Conservation (phyloP, 2,888 invertebrate genomes). For the Thera obeliscata region DNA sequence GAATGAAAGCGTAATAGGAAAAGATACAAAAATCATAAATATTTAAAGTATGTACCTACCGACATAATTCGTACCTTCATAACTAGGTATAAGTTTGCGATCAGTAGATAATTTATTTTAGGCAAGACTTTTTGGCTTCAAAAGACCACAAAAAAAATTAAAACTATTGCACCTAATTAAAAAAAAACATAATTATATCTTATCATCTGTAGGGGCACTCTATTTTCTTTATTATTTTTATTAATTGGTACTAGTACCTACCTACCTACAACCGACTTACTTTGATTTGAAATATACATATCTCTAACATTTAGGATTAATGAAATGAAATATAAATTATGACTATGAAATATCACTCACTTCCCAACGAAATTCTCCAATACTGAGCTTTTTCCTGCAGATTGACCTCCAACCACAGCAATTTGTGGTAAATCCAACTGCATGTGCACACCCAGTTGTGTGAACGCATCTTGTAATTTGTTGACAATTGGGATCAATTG, state of each 20-base stretch:
- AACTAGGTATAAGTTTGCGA: too few relatives aligned
- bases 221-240: not conserved
- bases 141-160: too few relatives aligned
- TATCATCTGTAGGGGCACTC: not conserved
- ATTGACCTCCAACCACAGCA: constrained; percentile 99
- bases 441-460: constrained; percentile 98
- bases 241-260: too few relatives aligned
- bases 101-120: not conserved
- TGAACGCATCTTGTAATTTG: constrained; percentile 99
- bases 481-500: constrained; percentile 99
- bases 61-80: not conserved
- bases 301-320: too few relatives aligned
- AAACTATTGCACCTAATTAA: not conserved
- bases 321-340: too few relatives aligned
- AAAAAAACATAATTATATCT: not conserved
- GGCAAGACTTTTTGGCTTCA: not conserved
- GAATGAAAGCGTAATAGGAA: not conserved
- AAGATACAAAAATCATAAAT: not conserved
- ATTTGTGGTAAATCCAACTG: constrained; percentile 99
- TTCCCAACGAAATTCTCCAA: constrained; percentile 99
- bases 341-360: constrained; percentile 83
- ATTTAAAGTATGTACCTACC: not conserved
- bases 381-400: constrained; percentile 99
- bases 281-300: too few relatives aligned
- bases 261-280: too few relatives aligned